Evolutionary conservation across 1,140 invertebrate species (phyloP).

Genomic region (Cryptotermes secundus): DNA sequence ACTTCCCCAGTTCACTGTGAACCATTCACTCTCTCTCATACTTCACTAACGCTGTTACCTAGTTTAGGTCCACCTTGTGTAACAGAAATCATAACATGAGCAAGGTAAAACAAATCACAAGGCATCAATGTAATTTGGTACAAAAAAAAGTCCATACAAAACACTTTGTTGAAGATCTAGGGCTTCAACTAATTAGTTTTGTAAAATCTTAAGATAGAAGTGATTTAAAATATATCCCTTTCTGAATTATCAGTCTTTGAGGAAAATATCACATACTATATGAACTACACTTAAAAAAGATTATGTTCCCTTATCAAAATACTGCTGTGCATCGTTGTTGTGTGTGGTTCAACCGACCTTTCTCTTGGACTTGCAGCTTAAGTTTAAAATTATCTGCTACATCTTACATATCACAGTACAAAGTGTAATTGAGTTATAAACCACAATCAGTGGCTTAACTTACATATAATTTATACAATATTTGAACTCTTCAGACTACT

Average conservation of each 20-base stretch:
- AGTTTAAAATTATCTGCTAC: conserved; percentile 40
- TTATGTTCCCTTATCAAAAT: conserved; percentile 38
- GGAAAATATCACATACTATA: conserved; percentile 40
- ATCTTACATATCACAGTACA: conserved; percentile 40
- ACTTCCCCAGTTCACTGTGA: conserved; percentile 28
- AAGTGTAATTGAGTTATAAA: conserved; percentile 39
- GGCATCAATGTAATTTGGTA: conserved; percentile 32
- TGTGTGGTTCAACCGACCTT: conserved; percentile 40
- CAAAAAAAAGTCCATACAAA: conserved; percentile 34
- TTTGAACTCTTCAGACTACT: conserved; percentile 38
- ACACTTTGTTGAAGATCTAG: conserved; percentile 27
- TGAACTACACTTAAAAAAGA: conserved; percentile 31
- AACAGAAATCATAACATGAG: conserved; percentile 29
- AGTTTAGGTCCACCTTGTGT: conserved; percentile 18
- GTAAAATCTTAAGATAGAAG: conserved; percentile 34
- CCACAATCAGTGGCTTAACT: conserved; percentile 33
- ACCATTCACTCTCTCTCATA: conserved; percentile 34
- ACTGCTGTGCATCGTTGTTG: conserved; percentile 38
- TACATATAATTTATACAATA: conserved; percentile 39
- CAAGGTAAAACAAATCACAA: conserved; percentile 27
- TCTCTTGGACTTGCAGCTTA: conserved; percentile 41
- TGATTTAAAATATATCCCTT: conserved; percentile 34
- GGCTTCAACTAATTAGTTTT: conserved; percentile 31
- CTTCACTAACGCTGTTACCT: conserved; percentile 28
- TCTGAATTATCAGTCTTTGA: conserved; percentile 39